phyloP scores from a whole-genome alignment of 1,140 invertebrate species.

The Coenobita brevimanus region DNA sequence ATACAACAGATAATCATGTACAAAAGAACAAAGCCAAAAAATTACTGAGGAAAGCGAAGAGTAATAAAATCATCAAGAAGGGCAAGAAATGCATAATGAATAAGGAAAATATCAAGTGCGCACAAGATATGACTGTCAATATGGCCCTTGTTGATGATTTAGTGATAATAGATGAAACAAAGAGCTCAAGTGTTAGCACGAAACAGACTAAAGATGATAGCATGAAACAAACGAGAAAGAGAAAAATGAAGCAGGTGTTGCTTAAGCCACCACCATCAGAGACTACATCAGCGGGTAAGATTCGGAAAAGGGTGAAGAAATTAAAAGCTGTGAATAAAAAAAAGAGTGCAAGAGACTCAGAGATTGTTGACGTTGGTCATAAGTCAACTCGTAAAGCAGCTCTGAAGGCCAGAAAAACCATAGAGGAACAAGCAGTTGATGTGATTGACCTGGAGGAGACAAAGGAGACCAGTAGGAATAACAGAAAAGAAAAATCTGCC shows the following conservation, averaged over 20 bases:
- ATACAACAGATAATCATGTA: neutral
- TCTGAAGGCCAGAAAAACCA: constrained; percentile 4
- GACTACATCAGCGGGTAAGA: too few relatives aligned
- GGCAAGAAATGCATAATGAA: neutral
- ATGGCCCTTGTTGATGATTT: neutral
- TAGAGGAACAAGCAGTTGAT: constrained; percentile 4
- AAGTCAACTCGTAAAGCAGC: constrained; percentile 14
- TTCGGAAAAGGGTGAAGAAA: neutral
- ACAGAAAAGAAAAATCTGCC: neutral
- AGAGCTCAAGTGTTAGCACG: too few relatives aligned
- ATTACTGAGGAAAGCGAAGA: neutral
- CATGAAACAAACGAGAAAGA: too few relatives aligned
- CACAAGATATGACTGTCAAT: too few relatives aligned
- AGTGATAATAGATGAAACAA: neutral
- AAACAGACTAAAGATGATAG: too few relatives aligned
- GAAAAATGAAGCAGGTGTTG: neutral
- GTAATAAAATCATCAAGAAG: neutral
- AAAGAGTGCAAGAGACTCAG: neutral
- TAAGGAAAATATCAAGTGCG: too few relatives aligned
- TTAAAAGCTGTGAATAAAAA: neutral
- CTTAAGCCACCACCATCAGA: constrained; percentile 2
- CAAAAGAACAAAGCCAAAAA: neutral
- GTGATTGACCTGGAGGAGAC: neutral
- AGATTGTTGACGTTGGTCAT: neutral
- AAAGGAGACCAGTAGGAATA: neutral